Percentiles rank a stretch among this genome's conserved stretches.
phyloP scores from a whole-genome alignment of 2,113 vertebrate genomes.

The Carassius carassius region DNA sequence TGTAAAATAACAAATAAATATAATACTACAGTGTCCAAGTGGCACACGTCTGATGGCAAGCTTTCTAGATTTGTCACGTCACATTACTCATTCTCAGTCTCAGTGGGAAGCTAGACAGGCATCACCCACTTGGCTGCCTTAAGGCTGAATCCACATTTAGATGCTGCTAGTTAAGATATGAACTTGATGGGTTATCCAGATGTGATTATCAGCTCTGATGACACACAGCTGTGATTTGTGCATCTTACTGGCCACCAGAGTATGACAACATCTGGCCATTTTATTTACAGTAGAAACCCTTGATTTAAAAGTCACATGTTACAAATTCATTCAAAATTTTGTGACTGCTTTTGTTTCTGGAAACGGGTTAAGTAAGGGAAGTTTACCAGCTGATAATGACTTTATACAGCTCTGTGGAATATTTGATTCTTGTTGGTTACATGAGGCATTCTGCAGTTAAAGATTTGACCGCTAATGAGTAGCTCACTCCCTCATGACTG shows the following conservation, averaged over 20 bases:
- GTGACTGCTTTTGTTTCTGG: neutral
- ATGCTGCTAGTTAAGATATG: neutral
- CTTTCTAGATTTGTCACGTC: neutral
- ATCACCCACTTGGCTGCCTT: neutral
- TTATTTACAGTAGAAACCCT: neutral
- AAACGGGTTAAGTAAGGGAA: neutral
- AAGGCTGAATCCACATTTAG: neutral
- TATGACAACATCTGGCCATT: neutral
- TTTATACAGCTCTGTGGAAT: neutral
- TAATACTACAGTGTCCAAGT: neutral
- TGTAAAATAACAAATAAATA: neutral
- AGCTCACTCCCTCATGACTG: too few species aligned
- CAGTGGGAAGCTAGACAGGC: neutral
- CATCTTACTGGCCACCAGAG: neutral
- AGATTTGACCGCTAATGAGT: too few species aligned
- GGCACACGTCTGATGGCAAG: neutral
- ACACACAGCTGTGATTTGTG: neutral
- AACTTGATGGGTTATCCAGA: neutral
- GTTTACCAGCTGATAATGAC: neutral
- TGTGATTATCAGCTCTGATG: neutral
- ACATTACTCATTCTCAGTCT: neutral
- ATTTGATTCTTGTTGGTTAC: neutral
- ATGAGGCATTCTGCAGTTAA: neutral
- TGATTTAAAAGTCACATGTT: neutral
- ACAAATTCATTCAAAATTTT: neutral